Conservation (phyloP, 2,888 invertebrate genomes). For the Camptogramma bilineatum region DNA sequence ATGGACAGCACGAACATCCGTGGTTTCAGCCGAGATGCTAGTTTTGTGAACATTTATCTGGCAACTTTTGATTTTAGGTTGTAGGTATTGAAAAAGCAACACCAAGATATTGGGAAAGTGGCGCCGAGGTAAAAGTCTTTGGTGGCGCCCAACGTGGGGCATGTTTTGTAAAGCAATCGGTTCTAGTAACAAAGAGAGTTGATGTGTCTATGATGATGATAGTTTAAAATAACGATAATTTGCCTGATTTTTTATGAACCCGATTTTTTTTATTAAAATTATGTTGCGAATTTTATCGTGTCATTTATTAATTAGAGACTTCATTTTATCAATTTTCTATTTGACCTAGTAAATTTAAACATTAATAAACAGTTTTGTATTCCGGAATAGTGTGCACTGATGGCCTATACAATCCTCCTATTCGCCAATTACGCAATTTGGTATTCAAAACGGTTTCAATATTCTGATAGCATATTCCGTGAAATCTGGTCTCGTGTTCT, state of each 20-base stretch:
- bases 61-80: neutral
- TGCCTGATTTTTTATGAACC: neutral
- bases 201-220: too few species aligned
- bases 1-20: conserved; percentile 40
- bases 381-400: conserved; percentile 27
- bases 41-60: neutral
- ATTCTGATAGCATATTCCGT: conserved; percentile 3
- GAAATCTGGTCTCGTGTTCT: neutral
- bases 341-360: neutral
- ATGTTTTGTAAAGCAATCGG: neutral
- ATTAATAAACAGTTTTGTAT: conserved; percentile 21
- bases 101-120: neutral
- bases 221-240: too few species aligned
- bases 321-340: neutral
- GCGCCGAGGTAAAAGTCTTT: too few species aligned
- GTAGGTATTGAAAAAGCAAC: neutral
- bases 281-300: too few species aligned
- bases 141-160: neutral
- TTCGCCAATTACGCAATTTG: conserved; percentile 32
- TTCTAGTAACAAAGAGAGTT: neutral
- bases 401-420: conserved; percentile 28
- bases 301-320: too few species aligned
- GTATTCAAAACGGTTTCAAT: conserved; percentile 29
- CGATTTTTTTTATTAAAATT: too few species aligned
- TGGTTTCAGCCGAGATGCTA: conserved; percentile 23